Evolutionary conservation across 2,797 vertebrate species (phyloP).

Genomic region (Hyperoplus lanceolatus): DNA sequence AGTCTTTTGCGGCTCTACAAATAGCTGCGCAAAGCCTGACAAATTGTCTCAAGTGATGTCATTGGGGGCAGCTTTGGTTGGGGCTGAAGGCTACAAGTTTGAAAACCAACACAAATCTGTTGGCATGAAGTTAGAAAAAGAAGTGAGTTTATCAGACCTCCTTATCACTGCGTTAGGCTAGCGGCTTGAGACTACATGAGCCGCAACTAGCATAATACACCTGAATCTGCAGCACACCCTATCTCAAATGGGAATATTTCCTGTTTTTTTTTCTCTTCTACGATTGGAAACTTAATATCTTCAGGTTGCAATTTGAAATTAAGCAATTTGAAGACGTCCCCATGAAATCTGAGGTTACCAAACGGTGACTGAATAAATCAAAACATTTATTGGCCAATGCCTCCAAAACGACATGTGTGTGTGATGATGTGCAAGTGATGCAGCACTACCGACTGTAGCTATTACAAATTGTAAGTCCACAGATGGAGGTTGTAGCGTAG

Average conservation of each 20-base stretch:
- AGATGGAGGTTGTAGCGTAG: background rate
- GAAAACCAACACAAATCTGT: background rate
- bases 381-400: too few relatives aligned
- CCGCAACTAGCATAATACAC: background rate
- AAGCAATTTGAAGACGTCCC: background rate
- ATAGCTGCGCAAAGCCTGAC: conserved; percentile 1
- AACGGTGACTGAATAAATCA: too few relatives aligned
- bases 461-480: background rate
- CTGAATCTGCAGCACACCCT: background rate
- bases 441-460: too few relatives aligned
- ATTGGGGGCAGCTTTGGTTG: background rate
- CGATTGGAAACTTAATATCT: background rate
- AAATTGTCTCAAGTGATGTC: conserved; percentile 14
- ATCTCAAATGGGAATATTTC: background rate
- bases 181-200: background rate
- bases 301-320: background rate
- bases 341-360: background rate
- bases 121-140: background rate
- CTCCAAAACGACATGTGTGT: background rate
- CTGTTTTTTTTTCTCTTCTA: background rate
- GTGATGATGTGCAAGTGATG: too few relatives aligned
- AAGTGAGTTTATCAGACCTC: background rate
- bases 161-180: background rate
- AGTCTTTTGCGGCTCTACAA: conserved; percentile 3
- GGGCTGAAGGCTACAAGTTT: background rate